Evolutionary conservation across 2,113 vertebrate genomes (phyloP).

Genomic region (Turdus rufiventris): DNA sequence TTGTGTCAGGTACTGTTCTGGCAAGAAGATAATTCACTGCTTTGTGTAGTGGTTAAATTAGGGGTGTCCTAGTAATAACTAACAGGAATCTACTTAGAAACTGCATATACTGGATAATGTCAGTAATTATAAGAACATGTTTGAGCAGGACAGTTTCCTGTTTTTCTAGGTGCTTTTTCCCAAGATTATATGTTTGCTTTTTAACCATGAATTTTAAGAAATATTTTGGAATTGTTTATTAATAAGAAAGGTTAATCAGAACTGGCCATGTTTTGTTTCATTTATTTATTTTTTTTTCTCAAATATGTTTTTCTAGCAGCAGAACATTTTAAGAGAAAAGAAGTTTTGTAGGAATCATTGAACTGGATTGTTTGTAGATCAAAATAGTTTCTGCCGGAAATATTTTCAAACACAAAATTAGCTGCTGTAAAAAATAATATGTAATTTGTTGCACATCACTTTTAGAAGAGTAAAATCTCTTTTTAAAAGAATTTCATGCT

Average conservation of each 20-base stretch:
- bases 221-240: not conserved
- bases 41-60: not conserved
- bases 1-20: not conserved
- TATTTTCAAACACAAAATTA: not conserved
- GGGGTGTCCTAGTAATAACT: not conserved
- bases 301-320: not conserved
- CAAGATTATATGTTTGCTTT: not conserved
- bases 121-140: not conserved
- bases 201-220: not conserved
- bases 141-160: not conserved
- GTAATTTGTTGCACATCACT: not conserved
- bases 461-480: not conserved
- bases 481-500: not conserved
- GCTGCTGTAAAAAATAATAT: not conserved
- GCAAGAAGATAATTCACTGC: not conserved
- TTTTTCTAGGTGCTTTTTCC: not conserved
- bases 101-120: not conserved
- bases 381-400: not conserved
- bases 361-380: not conserved
- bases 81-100: not conserved
- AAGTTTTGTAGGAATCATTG: not conserved
- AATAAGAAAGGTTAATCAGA: not conserved
- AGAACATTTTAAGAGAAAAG: not conserved
- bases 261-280: not conserved
- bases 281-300: not conserved